These are phyloP conservation scores for Julus scandinavius DNA, from an alignment of 2,888 invertebrate genomes.

Conservation along the genomic window DNA sequence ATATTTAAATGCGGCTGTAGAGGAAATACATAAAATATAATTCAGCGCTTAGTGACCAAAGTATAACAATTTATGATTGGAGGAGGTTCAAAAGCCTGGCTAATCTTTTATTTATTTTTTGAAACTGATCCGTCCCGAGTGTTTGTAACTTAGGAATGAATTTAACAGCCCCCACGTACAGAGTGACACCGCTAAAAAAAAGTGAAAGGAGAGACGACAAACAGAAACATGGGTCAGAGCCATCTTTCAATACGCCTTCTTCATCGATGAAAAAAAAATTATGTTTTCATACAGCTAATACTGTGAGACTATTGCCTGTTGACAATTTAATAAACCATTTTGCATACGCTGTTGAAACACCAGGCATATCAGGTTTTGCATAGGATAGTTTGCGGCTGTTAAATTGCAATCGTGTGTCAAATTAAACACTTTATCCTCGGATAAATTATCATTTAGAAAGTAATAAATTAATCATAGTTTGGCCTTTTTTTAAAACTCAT, in stretches of 20 bases:
- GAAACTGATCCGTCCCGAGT: conserved; percentile 19
- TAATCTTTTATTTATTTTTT: neutral
- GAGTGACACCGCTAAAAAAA: neutral
- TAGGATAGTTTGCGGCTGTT: neutral
- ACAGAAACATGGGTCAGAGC: neutral
- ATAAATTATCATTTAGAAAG: neutral
- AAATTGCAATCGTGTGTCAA: neutral
- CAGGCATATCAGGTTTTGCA: neutral
- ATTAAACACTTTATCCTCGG: neutral
- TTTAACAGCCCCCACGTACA: conserved; percentile 24
- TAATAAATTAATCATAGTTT: neutral
- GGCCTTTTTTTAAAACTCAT: neutral
- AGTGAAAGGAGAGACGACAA: neutral
- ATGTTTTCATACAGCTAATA: neutral
- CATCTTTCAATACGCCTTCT: neutral
- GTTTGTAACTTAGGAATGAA: neutral
- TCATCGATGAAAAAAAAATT: neutral
- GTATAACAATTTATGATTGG: neutral
- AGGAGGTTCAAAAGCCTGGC: neutral
- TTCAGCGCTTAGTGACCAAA: neutral
- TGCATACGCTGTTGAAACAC: neutral
- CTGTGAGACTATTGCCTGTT: neutral
- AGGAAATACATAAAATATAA: neutral
- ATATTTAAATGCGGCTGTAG: neutral
- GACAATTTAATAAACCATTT: neutral